Evolutionary conservation across 1,140 invertebrate species (phyloP).

Genomic region (Carcinoscorpius rotundicauda): DNA sequence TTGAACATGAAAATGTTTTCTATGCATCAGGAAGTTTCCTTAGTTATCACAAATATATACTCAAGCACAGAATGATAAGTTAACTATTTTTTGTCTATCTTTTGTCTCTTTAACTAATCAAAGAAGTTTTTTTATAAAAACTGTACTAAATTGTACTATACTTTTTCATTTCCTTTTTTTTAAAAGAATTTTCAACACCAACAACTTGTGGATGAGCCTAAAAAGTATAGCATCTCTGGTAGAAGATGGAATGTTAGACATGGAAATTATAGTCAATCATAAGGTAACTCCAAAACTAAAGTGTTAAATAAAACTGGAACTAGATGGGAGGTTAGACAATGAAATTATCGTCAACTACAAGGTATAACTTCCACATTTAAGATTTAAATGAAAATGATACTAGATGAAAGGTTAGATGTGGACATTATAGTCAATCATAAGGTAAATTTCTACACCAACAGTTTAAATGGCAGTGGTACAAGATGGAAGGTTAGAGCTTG

Average conservation of each 20-base stretch:
- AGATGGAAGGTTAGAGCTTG: no score
- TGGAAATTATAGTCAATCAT: conserved; percentile 97
- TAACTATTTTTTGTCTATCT: no score
- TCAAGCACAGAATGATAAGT: no score
- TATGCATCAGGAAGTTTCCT: no score
- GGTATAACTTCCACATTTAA: conserved; percentile 95
- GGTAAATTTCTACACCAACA: conserved; percentile 97
- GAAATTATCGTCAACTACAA: conserved; percentile 5
- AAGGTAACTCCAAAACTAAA: conserved; percentile 40
- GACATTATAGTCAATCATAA: conserved; percentile 55
- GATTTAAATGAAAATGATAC: conserved; percentile 76
- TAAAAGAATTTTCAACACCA: conserved; percentile 90
- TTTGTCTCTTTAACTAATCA: no score
- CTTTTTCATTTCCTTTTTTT: neutral
- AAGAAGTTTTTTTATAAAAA: neutral
- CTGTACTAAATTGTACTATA: no score
- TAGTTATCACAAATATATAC: no score
- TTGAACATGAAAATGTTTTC: no score
- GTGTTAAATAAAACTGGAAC: no score
- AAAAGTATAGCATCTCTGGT: conserved; percentile 74
- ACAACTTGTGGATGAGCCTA: conserved; percentile 95
- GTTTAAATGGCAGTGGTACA: conserved; percentile 71
- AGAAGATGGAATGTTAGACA: conserved; percentile 62
- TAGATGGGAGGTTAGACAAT: no score
- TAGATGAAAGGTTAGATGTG: conserved; percentile 71